Evolutionary conservation across 2,113 vertebrate genomes (phyloP), one percentile per base, ranked within the genome.

Genomic region (Austrofundulus limnaeus): DNA sequence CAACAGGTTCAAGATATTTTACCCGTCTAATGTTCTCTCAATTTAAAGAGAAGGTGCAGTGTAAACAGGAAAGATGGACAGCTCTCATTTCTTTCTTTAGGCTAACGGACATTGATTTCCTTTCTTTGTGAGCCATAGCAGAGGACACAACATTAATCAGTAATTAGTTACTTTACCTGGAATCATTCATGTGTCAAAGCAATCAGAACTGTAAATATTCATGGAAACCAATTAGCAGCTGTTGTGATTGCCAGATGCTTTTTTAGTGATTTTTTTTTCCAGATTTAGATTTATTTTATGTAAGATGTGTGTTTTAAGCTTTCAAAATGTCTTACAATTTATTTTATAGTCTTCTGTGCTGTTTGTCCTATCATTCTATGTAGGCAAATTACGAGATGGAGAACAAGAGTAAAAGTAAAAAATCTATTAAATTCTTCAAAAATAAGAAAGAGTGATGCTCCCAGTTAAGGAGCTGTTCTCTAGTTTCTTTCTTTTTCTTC

Each of bases 71-170:
- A 23, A 61, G 71, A 84, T 24, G 59, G 80, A 73, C 82, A 77
- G 73, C 72, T 41, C 57, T 80, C 65, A 72, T 49, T 52, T 75
- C 21, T 70, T 23, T 69, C 85, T 78, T 53, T 57, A 75, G 74
- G 84, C 69, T 34, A 49, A 81, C 31, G 11, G 19, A 21, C 56
- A 88, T 85, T 78, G 87, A 89, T 88, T 85, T 80, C 61, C 75
- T 65, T 65, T 78, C 64, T 57, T 21, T 56, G 38, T 52, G 70
- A 72, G 68, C 60, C 9, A 23, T n/a, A 59, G 76, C 58, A 16
- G 31, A 63, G 70, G 61, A 73, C 62, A 45, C 66, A 43, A 75
- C 64, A 80, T 83, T 86, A 88, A 81, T 73, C 75, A 80, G 66
- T 68, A 72, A 86, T 87, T 85, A 75, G 50, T 70, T 67, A 72